Percentiles rank a stretch among this genome's conserved stretches.
These are phyloP conservation scores for Papilio xuthus DNA, from an alignment of 1,140 invertebrate genomes.

Conservation along the genomic window DNA sequence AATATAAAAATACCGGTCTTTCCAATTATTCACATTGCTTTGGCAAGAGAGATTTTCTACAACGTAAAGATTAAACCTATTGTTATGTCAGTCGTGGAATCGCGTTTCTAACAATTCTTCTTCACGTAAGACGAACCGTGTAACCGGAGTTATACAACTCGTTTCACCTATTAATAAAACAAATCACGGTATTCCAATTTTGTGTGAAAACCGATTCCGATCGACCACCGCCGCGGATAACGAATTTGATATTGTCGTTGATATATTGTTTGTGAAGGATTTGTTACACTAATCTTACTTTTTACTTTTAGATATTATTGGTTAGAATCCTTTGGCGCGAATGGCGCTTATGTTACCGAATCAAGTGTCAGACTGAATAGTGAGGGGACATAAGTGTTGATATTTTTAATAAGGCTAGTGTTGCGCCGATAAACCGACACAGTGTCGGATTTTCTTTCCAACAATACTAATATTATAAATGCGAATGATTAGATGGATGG, in stretches of 20 bases:
- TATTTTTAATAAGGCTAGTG: no score
- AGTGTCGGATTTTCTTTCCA: no score
- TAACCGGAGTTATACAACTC: constrained; percentile 62
- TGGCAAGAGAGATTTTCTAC: constrained; percentile 56
- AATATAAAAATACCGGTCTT: constrained; percentile 5
- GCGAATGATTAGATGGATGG: no score
- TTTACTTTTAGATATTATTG: no score
- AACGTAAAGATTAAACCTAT: constrained; percentile 70
- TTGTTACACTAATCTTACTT: background rate
- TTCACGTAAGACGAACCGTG: constrained; percentile 58
- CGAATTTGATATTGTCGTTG: constrained; percentile 43
- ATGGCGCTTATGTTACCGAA: no score
- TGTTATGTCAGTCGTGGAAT: constrained; percentile 71
- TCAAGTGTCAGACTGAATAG: no score
- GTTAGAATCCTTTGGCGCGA: no score
- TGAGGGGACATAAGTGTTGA: no score
- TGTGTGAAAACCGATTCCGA: constrained; percentile 56
- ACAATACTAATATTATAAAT: no score
- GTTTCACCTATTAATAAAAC: constrained; percentile 67
- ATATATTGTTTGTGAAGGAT: constrained; percentile 1
- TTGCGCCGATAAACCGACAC: no score
- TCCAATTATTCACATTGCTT: constrained; percentile 43
- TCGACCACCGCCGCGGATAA: constrained; percentile 46
- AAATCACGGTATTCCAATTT: constrained; percentile 59
- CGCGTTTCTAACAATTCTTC: constrained; percentile 70